These are phyloP conservation scores for Gryon sp. DNA, from an alignment of 1,140 invertebrate genomes.

Conservation along the genomic window DNA sequence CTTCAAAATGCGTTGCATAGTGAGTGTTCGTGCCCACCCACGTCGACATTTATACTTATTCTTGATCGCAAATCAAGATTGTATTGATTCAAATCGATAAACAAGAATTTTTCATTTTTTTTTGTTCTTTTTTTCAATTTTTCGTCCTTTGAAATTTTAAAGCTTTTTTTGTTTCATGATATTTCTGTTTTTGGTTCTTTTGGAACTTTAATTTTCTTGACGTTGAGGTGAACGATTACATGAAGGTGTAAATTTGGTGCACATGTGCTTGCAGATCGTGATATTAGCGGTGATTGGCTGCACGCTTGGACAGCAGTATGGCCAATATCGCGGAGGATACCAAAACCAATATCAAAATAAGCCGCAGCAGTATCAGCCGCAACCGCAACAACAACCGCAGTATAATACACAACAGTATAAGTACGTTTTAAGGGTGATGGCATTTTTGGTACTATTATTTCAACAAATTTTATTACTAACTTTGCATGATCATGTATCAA, in stretches of 20 bases:
- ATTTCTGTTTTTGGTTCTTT: neutral
- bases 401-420: conserved; percentile 65
- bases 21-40: conserved; percentile 68
- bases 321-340: conserved; percentile 56
- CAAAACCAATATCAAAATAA: conserved; percentile 61
- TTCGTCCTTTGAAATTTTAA: neutral
- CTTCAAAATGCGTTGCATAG: conserved; percentile 73
- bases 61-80: conserved; percentile 5
- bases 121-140: conserved; percentile 11
- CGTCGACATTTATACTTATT: conserved; percentile 3
- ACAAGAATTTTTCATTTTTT: neutral
- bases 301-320: conserved; percentile 67
- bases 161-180: neutral
- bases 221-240: conserved; percentile 26
- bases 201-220: neutral
- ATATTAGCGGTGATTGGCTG: conserved; percentile 68
- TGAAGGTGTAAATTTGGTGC: conserved; percentile 52
- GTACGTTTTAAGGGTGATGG: no score
- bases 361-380: conserved; percentile 62
- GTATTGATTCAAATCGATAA: neutral
- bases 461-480: no score
- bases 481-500: no score
- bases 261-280: conserved; percentile 70
- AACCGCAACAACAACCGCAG: conserved; percentile 37
- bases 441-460: conserved; percentile 1